phyloP scores from a whole-genome alignment of 2,797 vertebrate genomes.

The Rhadinocentrus ornatus region DNA sequence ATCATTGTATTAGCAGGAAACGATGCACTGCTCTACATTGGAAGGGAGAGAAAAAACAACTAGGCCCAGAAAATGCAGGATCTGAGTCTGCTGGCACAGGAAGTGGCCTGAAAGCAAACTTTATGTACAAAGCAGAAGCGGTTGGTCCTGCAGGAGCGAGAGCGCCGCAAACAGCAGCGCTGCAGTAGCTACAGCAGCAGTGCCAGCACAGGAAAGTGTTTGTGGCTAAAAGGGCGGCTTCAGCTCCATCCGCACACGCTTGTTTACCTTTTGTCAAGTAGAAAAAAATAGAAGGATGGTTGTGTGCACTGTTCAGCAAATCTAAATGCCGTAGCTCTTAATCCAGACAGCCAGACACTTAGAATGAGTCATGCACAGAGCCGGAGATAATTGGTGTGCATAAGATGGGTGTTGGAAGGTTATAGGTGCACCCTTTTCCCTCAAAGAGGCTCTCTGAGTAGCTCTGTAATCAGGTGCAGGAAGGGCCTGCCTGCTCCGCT shows the following conservation, averaged over 20 bases:
- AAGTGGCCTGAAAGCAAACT: no score
- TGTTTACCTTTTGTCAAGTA: constrained; percentile 9
- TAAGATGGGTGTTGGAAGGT: constrained; percentile 55
- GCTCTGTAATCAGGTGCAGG: constrained; percentile 76
- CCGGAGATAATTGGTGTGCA: constrained; percentile 55
- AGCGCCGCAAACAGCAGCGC: no score
- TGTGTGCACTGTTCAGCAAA: constrained; percentile 31
- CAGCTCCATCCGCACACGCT: neutral
- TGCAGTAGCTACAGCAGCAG: no score
- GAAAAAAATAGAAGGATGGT: constrained; percentile 4
- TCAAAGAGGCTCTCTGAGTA: constrained; percentile 56
- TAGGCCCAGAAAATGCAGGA: no score
- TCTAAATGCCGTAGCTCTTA: constrained; percentile 37
- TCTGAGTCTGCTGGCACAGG: no score
- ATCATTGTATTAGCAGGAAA: no score
- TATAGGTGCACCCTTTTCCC: constrained; percentile 55
- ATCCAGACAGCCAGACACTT: constrained; percentile 57
- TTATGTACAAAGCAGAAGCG: no score
- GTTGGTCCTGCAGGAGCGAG: no score
- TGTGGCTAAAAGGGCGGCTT: no score
- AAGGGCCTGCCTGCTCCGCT: constrained; percentile 79
- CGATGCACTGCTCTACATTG: no score
- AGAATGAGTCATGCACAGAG: constrained; percentile 53
- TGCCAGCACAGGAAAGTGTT: no score
- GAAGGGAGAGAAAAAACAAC: no score